phyloP scores from a whole-genome alignment of 2,888 invertebrate species.

The Drosophila anomalipes region DNA sequence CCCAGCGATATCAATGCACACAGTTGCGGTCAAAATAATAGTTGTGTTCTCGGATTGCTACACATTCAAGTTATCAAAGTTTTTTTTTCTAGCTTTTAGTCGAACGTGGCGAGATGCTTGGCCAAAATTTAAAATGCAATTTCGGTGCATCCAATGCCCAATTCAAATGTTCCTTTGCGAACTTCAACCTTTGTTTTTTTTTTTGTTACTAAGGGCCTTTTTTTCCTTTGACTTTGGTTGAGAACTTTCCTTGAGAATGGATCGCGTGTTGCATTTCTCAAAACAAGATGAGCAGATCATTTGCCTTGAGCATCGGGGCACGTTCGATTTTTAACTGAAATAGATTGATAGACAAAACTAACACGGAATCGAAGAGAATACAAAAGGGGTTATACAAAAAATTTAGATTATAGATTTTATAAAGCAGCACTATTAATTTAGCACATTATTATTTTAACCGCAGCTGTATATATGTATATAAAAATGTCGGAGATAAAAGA shows the following conservation, averaged over 20 bases:
- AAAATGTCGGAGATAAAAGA: too few relatives aligned
- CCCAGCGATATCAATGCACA: conserved; percentile 22
- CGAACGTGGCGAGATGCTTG: background rate
- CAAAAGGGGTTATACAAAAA: background rate
- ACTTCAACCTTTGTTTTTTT: background rate
- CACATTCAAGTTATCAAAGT: background rate
- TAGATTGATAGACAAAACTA: background rate
- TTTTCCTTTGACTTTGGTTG: background rate
- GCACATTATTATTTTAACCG: background rate
- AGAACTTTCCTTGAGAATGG: background rate
- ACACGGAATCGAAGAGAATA: background rate
- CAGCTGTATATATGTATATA: background rate
- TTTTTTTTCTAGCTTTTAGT: background rate
- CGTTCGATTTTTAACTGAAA: background rate
- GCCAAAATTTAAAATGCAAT: background rate
- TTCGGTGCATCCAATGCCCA: background rate
- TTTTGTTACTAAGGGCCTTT: background rate
- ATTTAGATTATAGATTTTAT: background rate
- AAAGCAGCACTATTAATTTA: background rate
- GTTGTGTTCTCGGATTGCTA: background rate
- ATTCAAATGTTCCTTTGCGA: background rate
- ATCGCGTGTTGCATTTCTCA: background rate
- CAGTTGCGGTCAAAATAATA: conserved; percentile 1
- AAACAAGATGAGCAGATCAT: background rate
- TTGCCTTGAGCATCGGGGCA: background rate